phyloP scores from a whole-genome alignment of 2,888 invertebrate species.

The Tachina fera region DNA sequence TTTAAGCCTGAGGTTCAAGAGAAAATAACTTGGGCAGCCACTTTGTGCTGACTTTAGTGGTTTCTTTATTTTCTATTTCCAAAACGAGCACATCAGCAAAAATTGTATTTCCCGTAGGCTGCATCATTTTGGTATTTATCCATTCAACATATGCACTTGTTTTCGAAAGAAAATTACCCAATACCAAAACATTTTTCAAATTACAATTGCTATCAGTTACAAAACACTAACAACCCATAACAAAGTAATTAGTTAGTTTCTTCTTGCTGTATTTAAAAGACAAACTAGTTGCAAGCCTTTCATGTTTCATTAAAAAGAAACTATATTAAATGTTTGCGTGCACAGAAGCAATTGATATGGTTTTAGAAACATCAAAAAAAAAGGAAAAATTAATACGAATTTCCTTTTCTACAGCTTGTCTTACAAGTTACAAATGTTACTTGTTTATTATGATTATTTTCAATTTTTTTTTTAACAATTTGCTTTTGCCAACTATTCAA shows the following conservation, averaged over 20 bases:
- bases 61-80: slow-evolving; percentile 3
- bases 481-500: slow-evolving; percentile 56
- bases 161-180: background rate
- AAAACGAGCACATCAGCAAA: slow-evolving; percentile 48
- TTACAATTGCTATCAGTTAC: slow-evolving; percentile 56
- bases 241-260: slow-evolving; percentile 49
- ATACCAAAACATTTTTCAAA: slow-evolving; percentile 41
- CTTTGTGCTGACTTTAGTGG: slow-evolving; percentile 52
- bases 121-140: slow-evolving; percentile 39
- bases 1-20: background rate
- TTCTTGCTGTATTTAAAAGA: background rate
- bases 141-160: background rate
- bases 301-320: slow-evolving; percentile 56
- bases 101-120: slow-evolving; percentile 48
- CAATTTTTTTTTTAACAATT: slow-evolving; percentile 18
- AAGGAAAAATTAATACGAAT: background rate
- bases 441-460: background rate
- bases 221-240: slow-evolving; percentile 48
- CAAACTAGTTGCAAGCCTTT: slow-evolving; percentile 14
- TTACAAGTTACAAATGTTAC: background rate
- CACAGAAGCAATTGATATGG: slow-evolving; percentile 1
- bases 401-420: background rate
- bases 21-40: background rate
- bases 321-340: slow-evolving; percentile 55
- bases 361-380: background rate